Conservation (phyloP, 2,113 vertebrate genomes). For the Colossoma macropomum region DNA sequence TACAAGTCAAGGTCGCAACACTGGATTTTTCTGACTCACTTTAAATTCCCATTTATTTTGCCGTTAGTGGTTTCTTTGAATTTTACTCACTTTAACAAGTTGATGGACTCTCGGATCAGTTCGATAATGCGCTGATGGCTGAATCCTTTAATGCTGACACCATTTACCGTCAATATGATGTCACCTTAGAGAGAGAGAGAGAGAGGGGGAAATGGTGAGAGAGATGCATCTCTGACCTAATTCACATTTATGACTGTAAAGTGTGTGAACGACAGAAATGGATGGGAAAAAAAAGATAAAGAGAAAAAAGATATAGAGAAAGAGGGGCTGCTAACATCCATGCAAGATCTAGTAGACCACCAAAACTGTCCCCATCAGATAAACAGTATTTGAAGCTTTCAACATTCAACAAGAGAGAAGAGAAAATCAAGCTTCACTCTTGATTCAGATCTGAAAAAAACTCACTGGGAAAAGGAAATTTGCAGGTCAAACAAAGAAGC, state of each 20-base stretch:
- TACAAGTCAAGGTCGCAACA: neutral
- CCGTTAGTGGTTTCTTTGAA: too few species aligned
- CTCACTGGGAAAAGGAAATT: too few species aligned
- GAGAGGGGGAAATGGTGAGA: neutral
- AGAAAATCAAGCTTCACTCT: too few species aligned
- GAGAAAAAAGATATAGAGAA: too few species aligned
- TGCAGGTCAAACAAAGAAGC: too few species aligned
- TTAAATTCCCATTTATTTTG: neutral
- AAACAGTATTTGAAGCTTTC: too few species aligned
- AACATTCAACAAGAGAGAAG: too few species aligned
- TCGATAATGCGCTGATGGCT: constrained; percentile 85
- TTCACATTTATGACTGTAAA: neutral
- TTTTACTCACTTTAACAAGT: constrained; percentile 84
- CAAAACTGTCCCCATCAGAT: too few species aligned
- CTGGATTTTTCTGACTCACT: neutral
- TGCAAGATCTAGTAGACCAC: too few species aligned
- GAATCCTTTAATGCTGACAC: constrained; percentile 80
- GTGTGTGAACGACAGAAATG: neutral
- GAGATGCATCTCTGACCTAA: neutral
- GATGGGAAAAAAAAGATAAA: neutral
- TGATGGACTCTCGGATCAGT: constrained; percentile 86
- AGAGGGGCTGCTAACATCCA: too few species aligned
- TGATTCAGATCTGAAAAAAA: too few species aligned
- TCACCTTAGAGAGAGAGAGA: constrained; percentile 78
- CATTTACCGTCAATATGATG: constrained; percentile 87